phyloP scores from a whole-genome alignment of 2,113 vertebrate genomes.

The Microtus pennsylvanicus region DNA sequence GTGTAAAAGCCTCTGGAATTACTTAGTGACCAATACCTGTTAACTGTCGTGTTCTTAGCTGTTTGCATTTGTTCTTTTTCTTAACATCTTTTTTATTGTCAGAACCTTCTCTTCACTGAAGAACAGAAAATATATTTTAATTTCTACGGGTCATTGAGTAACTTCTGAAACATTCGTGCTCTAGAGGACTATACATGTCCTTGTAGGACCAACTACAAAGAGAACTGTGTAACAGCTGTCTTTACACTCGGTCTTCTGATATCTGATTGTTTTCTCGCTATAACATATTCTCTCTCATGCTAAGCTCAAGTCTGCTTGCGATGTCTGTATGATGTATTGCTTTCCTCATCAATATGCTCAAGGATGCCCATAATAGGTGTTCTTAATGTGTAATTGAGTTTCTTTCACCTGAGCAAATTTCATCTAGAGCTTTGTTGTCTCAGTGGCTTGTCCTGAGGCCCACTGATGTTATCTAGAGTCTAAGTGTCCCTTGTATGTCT shows the following conservation, averaged over 20 bases:
- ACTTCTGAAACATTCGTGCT: constrained; percentile 74
- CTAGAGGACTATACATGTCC: constrained; percentile 77
- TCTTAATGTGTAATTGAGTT: neutral
- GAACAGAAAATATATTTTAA: constrained; percentile 30
- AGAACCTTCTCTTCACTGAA: constrained; percentile 17
- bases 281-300: neutral
- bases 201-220: constrained; percentile 72
- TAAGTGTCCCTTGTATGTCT: neutral
- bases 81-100: neutral
- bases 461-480: neutral
- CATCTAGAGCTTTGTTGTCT: neutral
- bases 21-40: neutral
- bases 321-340: neutral
- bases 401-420: neutral
- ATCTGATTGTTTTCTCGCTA: neutral
- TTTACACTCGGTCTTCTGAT: constrained; percentile 3
- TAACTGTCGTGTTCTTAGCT: neutral
- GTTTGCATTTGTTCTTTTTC: neutral
- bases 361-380: neutral
- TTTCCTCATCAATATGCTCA: neutral
- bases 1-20: neutral
- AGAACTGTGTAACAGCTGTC: constrained; percentile 48
- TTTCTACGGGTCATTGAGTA: neutral
- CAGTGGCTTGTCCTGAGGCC: neutral
- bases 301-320: neutral